These are phyloP conservation scores for Drosophila bocqueti DNA, from an alignment of 1,140 invertebrate species.

Conservation along the genomic window DNA sequence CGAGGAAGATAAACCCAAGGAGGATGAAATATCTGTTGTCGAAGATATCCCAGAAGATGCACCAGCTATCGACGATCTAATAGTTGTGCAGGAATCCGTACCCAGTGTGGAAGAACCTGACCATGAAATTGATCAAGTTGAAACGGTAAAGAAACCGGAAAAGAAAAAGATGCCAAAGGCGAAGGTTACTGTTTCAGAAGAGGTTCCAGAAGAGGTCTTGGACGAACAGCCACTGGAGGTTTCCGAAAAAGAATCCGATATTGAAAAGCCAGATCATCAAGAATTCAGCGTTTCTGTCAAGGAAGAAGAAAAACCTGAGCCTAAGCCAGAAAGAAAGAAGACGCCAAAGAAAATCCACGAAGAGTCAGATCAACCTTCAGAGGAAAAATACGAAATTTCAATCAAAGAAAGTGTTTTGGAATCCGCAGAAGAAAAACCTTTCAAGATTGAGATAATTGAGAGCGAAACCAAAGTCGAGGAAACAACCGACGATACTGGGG, in stretches of 20 bases:
- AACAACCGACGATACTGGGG: constrained; percentile 65
- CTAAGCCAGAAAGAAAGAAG: constrained; percentile 25
- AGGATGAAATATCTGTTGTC: constrained; percentile 25
- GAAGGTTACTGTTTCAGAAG: constrained; percentile 43
- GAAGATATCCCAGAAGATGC: constrained; percentile 30
- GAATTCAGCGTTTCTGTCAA: constrained; percentile 35
- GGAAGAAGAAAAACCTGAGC: constrained; percentile 33
- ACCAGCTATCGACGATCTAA: constrained; percentile 1
- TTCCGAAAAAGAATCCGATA: constrained; percentile 44
- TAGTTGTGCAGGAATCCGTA: constrained; percentile 27
- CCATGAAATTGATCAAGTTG: constrained; percentile 1
- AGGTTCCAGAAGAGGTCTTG: constrained; percentile 33
- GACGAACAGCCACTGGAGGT: constrained; percentile 31
- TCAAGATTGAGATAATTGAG: constrained; percentile 68
- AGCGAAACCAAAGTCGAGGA: constrained; percentile 72
- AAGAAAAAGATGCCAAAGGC: constrained; percentile 77
- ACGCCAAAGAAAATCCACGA: constrained; percentile 31
- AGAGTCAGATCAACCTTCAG: constrained; percentile 11
- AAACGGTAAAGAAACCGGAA: constrained; percentile 35
- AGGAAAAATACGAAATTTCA: constrained; percentile 46
- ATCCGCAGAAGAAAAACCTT: constrained; percentile 39
- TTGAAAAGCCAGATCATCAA: constrained; percentile 38
- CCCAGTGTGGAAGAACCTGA: constrained; percentile 31
- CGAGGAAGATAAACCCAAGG: constrained; percentile 15
- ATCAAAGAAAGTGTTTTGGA: constrained; percentile 50